These are phyloP conservation scores for Alauda arvensis DNA, from an alignment of 2,797 vertebrate genomes.

Conservation along the genomic window DNA sequence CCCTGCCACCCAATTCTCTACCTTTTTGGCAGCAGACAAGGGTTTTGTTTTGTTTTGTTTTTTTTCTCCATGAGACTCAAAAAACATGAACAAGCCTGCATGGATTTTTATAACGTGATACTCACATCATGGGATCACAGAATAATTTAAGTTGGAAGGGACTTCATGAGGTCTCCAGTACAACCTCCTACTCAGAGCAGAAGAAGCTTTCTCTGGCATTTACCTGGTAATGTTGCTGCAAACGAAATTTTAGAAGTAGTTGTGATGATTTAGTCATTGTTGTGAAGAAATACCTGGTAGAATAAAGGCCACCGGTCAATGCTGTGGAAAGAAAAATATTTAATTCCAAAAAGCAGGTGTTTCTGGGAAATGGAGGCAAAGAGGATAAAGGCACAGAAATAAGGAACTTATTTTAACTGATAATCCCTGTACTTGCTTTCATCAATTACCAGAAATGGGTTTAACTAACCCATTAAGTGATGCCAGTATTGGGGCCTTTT, in stretches of 20 bases:
- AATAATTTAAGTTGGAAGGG: not conserved
- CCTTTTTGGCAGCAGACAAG: not conserved
- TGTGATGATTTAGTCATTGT: not conserved
- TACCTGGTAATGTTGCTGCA: not conserved
- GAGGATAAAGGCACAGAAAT: not conserved
- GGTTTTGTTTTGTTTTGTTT: not conserved
- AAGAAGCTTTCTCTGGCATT: not conserved
- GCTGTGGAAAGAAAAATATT: not conserved
- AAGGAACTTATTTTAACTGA: not conserved
- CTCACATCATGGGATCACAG: not conserved
- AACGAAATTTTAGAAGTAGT: not conserved
- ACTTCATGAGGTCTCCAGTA: not conserved
- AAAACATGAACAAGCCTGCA: slow-evolving; percentile 32
- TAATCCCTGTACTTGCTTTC: not conserved
- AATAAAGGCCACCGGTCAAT: not conserved
- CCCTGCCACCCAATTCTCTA: not conserved
- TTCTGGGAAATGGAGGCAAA: not conserved
- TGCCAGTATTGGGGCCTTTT: not conserved
- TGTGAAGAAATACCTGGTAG: not conserved
- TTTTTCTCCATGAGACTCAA: not conserved
- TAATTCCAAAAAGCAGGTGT: not conserved
- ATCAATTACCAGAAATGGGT: not conserved
- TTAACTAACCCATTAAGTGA: not conserved
- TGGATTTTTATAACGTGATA: slow-evolving; percentile 22
- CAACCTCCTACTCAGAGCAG: not conserved